phyloP scores from a whole-genome alignment of 2,888 invertebrate genomes.

The Drosophila villosipedis region DNA sequence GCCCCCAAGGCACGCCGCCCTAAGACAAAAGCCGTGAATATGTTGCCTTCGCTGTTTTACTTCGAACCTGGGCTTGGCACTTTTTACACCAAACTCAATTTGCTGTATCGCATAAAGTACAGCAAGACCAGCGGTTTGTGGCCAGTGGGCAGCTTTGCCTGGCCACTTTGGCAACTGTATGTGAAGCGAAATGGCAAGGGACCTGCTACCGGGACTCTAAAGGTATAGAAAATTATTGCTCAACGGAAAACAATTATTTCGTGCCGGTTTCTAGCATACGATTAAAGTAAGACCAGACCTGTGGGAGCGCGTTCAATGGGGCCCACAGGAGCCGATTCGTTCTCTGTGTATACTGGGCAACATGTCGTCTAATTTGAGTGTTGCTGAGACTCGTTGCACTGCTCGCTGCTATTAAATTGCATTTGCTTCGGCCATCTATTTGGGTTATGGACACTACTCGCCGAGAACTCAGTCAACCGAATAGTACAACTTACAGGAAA shows the following conservation, averaged over 20 bases:
- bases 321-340: conserved; percentile 9
- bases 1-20: conserved; percentile 31
- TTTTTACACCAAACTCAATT: conserved; percentile 72
- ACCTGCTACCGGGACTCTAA: conserved; percentile 19
- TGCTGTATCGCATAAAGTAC: conserved; percentile 39
- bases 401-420: conserved; percentile 51
- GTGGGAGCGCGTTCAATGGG: neutral
- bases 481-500: conserved; percentile 11
- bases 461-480: neutral
- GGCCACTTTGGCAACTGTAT: conserved; percentile 39
- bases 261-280: conserved; percentile 61
- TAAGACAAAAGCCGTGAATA: conserved; percentile 4
- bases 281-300: conserved; percentile 57
- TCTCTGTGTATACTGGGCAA: conserved; percentile 1
- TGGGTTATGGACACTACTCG: too few relatives aligned
- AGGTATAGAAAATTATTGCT: conserved; percentile 76
- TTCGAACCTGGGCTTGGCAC: conserved; percentile 40
- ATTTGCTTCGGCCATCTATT: conserved; percentile 56
- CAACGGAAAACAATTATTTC: conserved; percentile 78
- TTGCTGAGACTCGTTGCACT: conserved; percentile 72
- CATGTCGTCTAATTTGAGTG: conserved; percentile 65
- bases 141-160: conserved; percentile 21
- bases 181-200: conserved; percentile 45
- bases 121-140: conserved; percentile 9
- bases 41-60: neutral